Evolutionary conservation across 2,113 vertebrate genomes (phyloP).

Genomic region (Alligator sinensis): DNA sequence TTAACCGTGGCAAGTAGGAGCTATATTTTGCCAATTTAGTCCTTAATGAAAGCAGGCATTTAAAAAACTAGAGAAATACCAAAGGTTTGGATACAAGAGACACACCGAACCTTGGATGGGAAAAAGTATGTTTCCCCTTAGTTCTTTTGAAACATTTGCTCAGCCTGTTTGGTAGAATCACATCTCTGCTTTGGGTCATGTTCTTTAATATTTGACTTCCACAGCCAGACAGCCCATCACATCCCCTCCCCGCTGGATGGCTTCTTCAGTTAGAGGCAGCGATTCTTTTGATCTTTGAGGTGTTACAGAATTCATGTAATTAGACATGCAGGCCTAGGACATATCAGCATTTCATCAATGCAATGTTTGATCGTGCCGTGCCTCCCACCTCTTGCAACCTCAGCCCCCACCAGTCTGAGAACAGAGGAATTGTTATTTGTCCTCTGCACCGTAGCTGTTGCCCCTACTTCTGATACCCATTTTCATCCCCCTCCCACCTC

Average conservation of each 20-base stretch:
- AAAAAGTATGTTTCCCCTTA: neutral
- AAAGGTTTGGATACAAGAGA: neutral
- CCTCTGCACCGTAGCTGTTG: neutral
- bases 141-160: neutral
- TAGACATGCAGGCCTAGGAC: neutral
- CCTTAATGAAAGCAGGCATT: neutral
- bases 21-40: neutral
- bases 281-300: neutral
- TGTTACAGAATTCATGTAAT: neutral
- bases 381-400: too few species aligned
- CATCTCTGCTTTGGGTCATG: neutral
- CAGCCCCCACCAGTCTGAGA: too few species aligned
- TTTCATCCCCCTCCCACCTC: neutral
- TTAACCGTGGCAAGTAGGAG: too few species aligned
- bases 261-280: neutral
- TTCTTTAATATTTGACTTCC: neutral
- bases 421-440: neutral
- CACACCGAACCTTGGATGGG: neutral
- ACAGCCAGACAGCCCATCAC: neutral
- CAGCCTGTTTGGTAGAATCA: neutral
- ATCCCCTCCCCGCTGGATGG: neutral
- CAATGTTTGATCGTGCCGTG: neutral
- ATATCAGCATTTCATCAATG: slow-evolving; percentile 2
- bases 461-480: neutral
- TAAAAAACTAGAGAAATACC: neutral